Evolutionary conservation across 2,888 invertebrate genomes (phyloP).

Genomic region (Heterodera filipjevi): DNA sequence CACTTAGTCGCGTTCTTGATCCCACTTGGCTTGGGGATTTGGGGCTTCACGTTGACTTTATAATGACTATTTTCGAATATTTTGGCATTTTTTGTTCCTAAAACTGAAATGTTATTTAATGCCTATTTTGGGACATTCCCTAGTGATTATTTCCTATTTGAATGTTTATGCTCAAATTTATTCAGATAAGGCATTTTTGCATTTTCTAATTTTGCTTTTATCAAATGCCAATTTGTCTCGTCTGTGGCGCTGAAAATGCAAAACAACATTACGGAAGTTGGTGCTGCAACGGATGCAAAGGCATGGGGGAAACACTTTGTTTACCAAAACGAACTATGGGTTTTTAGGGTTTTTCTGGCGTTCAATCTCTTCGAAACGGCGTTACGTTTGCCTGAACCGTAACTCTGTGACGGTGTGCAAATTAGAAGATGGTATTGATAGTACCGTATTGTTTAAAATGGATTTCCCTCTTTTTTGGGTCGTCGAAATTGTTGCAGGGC

Average conservation of each 20-base stretch:
- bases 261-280: slow-evolving; percentile 28
- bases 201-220: too few relatives aligned
- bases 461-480: neutral
- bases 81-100: too few relatives aligned
- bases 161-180: too few relatives aligned
- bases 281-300: slow-evolving; percentile 27
- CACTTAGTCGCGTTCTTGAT: too few relatives aligned
- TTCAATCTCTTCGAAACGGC: slow-evolving; percentile 9
- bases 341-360: slow-evolving; percentile 21
- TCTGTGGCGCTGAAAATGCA: slow-evolving; percentile 22
- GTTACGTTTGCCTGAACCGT: slow-evolving; percentile 16
- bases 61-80: too few relatives aligned
- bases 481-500: slow-evolving; percentile 29
- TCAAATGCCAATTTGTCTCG: slow-evolving; percentile 19
- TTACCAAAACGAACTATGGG: neutral
- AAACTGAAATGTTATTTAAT: too few relatives aligned
- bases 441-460: too few relatives aligned
- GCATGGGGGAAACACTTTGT: neutral
- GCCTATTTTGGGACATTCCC: too few relatives aligned
- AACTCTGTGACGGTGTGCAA: slow-evolving; percentile 4
- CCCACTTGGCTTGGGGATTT: too few relatives aligned
- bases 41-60: too few relatives aligned
- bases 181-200: too few relatives aligned
- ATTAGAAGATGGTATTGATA: slow-evolving; percentile 17
- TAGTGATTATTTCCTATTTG: too few relatives aligned